Conservation (phyloP, 2,113 vertebrate species). For the Alaudala cheleensis region DNA sequence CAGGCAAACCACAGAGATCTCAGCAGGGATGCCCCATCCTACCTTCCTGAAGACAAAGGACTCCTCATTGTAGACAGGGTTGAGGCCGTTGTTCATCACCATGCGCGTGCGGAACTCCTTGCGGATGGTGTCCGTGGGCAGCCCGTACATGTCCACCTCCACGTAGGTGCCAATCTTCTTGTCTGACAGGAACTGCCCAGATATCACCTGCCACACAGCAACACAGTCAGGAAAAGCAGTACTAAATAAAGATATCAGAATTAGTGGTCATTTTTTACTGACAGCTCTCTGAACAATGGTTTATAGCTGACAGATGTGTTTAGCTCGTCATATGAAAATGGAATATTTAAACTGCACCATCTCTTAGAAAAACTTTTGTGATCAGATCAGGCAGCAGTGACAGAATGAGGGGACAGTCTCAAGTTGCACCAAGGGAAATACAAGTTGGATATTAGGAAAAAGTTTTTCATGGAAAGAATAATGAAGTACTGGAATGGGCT, state of each 20-base stretch:
- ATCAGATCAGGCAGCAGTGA: neutral
- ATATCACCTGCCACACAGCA: slow-evolving; percentile 84
- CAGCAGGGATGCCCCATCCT: neutral
- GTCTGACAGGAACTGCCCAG: slow-evolving; percentile 96
- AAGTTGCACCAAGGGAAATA: no score
- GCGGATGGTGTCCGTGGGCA: slow-evolving; percentile 95
- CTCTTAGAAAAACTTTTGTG: neutral
- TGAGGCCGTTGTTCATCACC: slow-evolving; percentile 99
- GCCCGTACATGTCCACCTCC: slow-evolving; percentile 97
- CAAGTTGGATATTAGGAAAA: no score
- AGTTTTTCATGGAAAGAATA: no score
- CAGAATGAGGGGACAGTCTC: no score
- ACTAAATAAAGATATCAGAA: neutral
- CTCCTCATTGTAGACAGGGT: slow-evolving; percentile 97
- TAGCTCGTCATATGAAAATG: neutral
- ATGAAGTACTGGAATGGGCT: no score
- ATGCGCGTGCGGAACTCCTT: slow-evolving; percentile 98
- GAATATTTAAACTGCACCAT: neutral
- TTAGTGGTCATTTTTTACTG: neutral
- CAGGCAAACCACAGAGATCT: neutral
- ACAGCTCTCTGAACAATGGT: neutral
- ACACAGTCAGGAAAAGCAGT: neutral
- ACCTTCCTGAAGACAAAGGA: slow-evolving; percentile 99
- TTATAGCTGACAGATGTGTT: neutral
- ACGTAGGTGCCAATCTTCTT: slow-evolving; percentile 98